A percentile compares a stretch with the other conserved stretches of the same genome.
phyloP scores from a whole-genome alignment of 2,113 vertebrate species.

The Lates calcarifer region DNA sequence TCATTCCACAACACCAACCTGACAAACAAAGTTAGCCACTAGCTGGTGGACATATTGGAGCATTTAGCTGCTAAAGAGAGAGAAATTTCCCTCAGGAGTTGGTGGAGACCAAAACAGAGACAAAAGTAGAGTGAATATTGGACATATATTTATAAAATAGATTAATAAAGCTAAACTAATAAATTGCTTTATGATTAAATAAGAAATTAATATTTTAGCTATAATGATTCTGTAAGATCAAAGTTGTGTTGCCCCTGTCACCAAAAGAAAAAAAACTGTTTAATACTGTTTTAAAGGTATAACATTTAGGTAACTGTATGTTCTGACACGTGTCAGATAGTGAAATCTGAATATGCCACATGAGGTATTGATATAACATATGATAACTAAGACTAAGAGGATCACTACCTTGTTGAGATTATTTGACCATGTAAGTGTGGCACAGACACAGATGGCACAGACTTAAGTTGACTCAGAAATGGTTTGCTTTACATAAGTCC shows the following conservation, averaged over 20 bases:
- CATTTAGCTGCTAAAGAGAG: not conserved
- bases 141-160: too few species aligned
- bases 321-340: not conserved
- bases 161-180: too few species aligned
- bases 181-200: too few species aligned
- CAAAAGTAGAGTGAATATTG: not conserved
- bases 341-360: not conserved
- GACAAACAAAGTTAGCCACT: not conserved
- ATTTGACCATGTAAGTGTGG: slow-evolving; percentile 4
- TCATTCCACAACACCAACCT: not conserved
- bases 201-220: too few species aligned
- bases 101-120: too few species aligned
- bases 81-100: too few species aligned
- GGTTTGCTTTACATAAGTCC: slow-evolving; percentile 28
- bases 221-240: not conserved
- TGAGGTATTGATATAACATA: not conserved
- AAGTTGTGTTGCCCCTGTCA: not conserved
- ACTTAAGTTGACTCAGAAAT: slow-evolving; percentile 27
- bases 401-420: not conserved
- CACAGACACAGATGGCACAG: slow-evolving; percentile 13
- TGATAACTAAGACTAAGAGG: not conserved
- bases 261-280: too few species aligned
- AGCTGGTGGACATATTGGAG: not conserved
- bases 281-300: not conserved
- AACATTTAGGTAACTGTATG: not conserved